Conservation (phyloP, 30 jellyfish, hydroid and myxozoan genomes). For the Cassiopea xamachana region DNA sequence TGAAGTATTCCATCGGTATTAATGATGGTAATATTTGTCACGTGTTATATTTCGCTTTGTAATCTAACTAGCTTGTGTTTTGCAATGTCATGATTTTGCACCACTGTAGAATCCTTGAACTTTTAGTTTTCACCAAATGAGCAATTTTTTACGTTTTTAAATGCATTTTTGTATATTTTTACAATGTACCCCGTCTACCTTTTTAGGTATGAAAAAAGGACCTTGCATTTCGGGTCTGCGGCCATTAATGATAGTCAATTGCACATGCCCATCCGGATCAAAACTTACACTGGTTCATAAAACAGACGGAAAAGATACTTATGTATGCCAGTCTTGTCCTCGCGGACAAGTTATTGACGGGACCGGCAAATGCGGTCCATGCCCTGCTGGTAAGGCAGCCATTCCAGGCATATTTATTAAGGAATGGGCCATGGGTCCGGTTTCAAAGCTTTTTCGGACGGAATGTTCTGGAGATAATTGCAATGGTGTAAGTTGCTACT, state of each 20-base stretch:
- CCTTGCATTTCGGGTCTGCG: constrained; percentile 24
- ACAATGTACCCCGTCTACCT: neutral
- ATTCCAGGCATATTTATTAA: constrained; percentile 75
- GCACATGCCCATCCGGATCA: constrained; percentile 88
- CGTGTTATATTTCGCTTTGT: too few relatives aligned
- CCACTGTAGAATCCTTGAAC: too few relatives aligned
- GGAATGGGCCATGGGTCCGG: constrained; percentile 69
- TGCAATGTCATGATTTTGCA: too few relatives aligned
- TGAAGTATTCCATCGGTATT: too few relatives aligned
- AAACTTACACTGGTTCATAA: constrained; percentile 22
- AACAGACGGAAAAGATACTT: constrained; percentile 29
- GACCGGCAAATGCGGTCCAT: constrained; percentile 51
- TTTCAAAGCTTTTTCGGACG: constrained; percentile 65
- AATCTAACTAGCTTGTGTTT: too few relatives aligned
- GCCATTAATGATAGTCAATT: constrained; percentile 30
- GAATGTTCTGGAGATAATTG: constrained; percentile 82
- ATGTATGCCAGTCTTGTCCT: constrained; percentile 50
- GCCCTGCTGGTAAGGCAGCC: constrained; percentile 90
- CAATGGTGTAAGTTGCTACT: constrained; percentile 29
- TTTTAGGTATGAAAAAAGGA: constrained; percentile 44
- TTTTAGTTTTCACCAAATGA: too few relatives aligned
- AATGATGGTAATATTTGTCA: too few relatives aligned
- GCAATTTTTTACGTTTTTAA: too few relatives aligned
- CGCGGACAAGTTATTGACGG: constrained; percentile 18
- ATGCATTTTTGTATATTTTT: too few relatives aligned